Percentiles rank a stretch among this genome's conserved stretches.
These are phyloP conservation scores for Diadema setosum DNA, from an alignment of 35 echinoderm and acorn worm genomes.

Conservation along the genomic window DNA sequence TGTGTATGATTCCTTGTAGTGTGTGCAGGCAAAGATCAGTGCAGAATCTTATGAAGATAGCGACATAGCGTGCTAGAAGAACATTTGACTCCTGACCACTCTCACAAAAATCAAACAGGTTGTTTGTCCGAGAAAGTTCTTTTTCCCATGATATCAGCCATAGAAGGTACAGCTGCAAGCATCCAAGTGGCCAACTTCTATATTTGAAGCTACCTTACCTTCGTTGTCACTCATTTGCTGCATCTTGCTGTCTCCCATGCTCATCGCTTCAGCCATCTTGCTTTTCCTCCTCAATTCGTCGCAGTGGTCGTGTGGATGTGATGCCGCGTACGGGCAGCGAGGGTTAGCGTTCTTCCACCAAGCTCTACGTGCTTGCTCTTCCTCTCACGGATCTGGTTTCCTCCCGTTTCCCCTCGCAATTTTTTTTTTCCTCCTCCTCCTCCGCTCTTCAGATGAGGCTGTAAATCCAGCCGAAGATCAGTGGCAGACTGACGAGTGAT, in stretches of 20 bases:
- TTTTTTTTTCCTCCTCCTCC: not conserved
- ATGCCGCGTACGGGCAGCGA: not conserved
- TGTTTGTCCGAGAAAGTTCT: not conserved
- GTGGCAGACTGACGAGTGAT: conserved; percentile 20
- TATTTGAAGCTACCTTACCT: not conserved
- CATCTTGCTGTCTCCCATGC: not conserved
- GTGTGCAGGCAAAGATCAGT: not conserved
- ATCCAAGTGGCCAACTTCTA: too few species aligned
- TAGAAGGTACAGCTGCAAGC: not conserved
- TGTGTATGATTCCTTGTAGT: not conserved
- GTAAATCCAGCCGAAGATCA: conserved; percentile 20
- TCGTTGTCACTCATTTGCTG: not conserved
- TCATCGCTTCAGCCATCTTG: conserved; percentile 27
- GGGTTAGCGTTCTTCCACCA: not conserved
- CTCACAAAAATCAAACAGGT: not conserved
- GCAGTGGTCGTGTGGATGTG: not conserved
- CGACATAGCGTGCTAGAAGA: not conserved
- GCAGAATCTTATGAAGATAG: not conserved
- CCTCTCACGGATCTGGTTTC: too few species aligned
- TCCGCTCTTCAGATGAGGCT: not conserved
- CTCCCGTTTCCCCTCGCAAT: not conserved
- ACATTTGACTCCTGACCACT: not conserved
- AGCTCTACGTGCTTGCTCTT: too few species aligned
- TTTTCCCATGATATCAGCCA: not conserved
- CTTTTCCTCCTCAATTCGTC: not conserved